Conservation (phyloP, 2,888 invertebrate genomes). For the Tortrix viridana region DNA sequence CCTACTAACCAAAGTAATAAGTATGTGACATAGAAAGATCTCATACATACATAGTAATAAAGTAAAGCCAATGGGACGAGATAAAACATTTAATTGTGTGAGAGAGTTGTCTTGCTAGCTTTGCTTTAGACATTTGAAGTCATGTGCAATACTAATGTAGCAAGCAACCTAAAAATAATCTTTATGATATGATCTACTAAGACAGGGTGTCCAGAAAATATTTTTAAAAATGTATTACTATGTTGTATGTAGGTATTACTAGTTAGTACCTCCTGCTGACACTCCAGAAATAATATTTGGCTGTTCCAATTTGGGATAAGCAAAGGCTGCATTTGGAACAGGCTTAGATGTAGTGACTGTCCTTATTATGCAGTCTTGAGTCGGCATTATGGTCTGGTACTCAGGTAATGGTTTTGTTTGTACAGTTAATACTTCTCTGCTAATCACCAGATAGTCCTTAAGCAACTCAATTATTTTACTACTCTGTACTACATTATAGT, state of each 20-base stretch:
- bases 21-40: no score
- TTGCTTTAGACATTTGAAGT: no score
- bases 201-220: no score
- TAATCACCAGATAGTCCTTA: slow-evolving; percentile 55
- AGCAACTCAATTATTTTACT: slow-evolving; percentile 70
- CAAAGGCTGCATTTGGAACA: slow-evolving; percentile 42
- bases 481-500: slow-evolving; percentile 66
- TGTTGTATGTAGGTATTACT: no score
- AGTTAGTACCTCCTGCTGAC: slow-evolving; percentile 79
- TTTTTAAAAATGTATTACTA: slow-evolving; percentile 46
- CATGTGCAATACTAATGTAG: no score
- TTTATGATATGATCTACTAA: no score
- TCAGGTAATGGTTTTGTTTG: slow-evolving; percentile 70
- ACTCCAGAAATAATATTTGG: slow-evolving; percentile 78
- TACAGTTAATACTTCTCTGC: slow-evolving; percentile 62
- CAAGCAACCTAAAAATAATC: no score
- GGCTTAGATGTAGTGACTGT: slow-evolving; percentile 55
- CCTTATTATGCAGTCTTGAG: slow-evolving; percentile 60
- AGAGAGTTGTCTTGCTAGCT: no score
- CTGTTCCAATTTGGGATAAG: slow-evolving; percentile 69
- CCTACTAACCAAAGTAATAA: no score
- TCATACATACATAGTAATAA: no score
- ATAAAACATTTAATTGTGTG: no score
- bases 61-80: no score
- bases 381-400: slow-evolving; percentile 56